Percentiles rank a stretch among this genome's conserved stretches.
Evolutionary conservation across 2,113 vertebrate genomes (phyloP).

Genomic region (Platysternon megacephalum): DNA sequence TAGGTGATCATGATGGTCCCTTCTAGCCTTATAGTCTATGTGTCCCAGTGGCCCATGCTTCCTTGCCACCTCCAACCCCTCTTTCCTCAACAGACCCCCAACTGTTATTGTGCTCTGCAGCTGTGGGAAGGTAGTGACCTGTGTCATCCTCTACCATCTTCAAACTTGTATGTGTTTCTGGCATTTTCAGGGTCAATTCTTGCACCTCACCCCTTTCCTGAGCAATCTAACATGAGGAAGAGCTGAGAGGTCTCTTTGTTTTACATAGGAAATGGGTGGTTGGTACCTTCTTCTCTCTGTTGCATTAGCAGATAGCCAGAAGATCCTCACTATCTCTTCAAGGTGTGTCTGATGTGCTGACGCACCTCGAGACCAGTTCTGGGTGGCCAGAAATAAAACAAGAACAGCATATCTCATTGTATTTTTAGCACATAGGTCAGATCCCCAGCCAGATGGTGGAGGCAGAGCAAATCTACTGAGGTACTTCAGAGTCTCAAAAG

Average conservation of each 20-base stretch:
- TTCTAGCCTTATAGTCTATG: neutral
- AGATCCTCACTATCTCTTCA: neutral
- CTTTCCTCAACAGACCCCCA: neutral
- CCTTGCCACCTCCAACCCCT: neutral
- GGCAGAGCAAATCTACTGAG: neutral
- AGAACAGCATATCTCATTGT: neutral
- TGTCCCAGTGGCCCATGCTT: neutral
- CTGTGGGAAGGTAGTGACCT: neutral
- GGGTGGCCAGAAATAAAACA: neutral
- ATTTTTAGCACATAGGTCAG: neutral
- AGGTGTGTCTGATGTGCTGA: neutral
- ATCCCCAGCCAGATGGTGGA: neutral
- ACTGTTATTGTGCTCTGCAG: neutral
- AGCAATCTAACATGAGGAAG: neutral
- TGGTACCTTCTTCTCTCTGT: neutral
- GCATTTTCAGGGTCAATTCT: neutral
- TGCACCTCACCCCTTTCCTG: neutral
- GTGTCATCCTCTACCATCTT: neutral
- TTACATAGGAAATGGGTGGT: neutral
- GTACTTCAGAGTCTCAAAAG: neutral
- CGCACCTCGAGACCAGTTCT: accelerated
- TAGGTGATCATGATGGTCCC: neutral
- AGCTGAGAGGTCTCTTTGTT: neutral
- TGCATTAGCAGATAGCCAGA: neutral
- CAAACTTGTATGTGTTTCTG: neutral